A percentile compares a stretch with the other conserved stretches of the same genome.
phyloP scores from a whole-genome alignment of 2,113 vertebrate genomes.

The Rafetus swinhoei region DNA sequence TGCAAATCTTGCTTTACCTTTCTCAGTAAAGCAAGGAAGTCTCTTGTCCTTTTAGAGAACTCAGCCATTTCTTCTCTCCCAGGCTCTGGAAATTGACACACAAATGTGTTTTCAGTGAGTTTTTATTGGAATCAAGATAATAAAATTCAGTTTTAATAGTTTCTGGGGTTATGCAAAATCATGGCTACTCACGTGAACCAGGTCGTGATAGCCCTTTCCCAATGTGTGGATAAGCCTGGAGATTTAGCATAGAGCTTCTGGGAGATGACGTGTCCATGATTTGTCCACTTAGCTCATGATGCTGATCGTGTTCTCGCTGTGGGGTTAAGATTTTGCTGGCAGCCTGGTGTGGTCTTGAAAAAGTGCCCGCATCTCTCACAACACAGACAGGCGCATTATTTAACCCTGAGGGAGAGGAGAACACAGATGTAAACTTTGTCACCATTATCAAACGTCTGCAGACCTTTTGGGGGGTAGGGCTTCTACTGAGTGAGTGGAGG shows the following conservation, averaged over 20 bases:
- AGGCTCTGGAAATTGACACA: conserved; percentile 25
- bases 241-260: rapidly evolving
- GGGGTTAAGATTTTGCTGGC: background rate
- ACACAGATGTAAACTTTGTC: background rate
- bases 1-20: background rate
- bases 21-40: background rate
- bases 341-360: background rate
- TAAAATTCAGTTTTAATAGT: background rate
- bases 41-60: background rate
- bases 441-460: background rate
- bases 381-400: conserved; percentile 68
- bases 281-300: background rate
- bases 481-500: background rate
- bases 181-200: conserved; percentile 6
- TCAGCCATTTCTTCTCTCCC: background rate
- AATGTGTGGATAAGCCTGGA: rapidly evolving
- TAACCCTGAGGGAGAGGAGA: conserved; percentile 59
- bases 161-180: background rate
- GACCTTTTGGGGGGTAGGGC: background rate
- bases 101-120: background rate
- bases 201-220: background rate
- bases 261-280: background rate
- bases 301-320: background rate
- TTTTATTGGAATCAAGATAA: background rate
- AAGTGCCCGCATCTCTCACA: conserved; percentile 52